Base-by-base conservation (phyloP, 2,888 invertebrate genomes). In the Rhagium mordax region DNA sequence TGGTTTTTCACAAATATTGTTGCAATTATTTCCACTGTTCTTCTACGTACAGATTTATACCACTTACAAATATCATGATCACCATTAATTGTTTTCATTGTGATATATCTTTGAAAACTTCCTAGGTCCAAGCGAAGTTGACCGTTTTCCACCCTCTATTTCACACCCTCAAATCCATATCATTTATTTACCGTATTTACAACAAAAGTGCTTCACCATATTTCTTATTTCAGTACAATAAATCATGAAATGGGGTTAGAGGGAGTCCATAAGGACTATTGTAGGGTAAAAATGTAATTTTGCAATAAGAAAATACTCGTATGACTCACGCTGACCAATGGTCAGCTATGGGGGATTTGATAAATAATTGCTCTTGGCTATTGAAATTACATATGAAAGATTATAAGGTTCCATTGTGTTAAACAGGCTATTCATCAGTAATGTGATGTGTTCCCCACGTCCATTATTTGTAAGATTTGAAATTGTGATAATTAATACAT, bases 151-250 rank as follows among this genome's bases (percentile, higher is more conserved):
- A 67, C 77, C 79, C 78, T 75, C 74, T 70, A 71, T 73, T 78
- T 74, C 74, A 73, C 79, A 79, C 80, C 79, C 78, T 75, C 79
- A 64, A 69, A 70, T 78, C 70, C 74, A 77, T 77, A 79, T 78
- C 78, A 78, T 80, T 81, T 81, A 82, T 82, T 82, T 79, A 75
- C 74, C 74, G 78, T 79, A 81, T 80, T 81, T 80, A 76, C 82
- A 78, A 76, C 78, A 77, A 57, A 67, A 67, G 67, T 67, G 41
- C 47, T 24, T n/a, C 57, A 77, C 70, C 75, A 75, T 78, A 81
- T 79, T 81, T 78, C 78, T 81, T 80, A 78, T 80, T 80, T 80
- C 78, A 74, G 71, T 66, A 77, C 79, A 76, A 81, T 81, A 79
- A 76, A 79, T 79, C 79, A 80, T 80, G 74, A 76, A 79, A 78